Base-by-base conservation (phyloP, 2,797 vertebrate species). In the Danio aesculapii region DNA sequence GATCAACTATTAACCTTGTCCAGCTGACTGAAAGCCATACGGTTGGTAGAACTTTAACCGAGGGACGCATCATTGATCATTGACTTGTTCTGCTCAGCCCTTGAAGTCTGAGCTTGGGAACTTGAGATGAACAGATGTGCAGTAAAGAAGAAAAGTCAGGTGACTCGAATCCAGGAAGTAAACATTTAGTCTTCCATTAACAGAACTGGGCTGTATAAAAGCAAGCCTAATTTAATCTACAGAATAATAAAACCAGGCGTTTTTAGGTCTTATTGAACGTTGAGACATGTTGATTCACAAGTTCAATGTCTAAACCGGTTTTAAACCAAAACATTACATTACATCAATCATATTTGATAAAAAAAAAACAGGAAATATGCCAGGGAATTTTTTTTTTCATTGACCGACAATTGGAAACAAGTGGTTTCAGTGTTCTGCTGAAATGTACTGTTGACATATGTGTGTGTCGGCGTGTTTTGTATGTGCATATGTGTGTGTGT, bases 1-100 rank as follows among this genome's bases (percentile, higher is more conserved):
- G 67, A 52, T 80, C 58, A 63, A 46, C 59, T 81, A 68, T 83
- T 77, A 85, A 81, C 78, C 69, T 73, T 46, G 41, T 67, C 47
- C 62, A 83, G 70, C 74, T 75, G 83, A 77, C 71, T 75, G 72
- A 79, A 75, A 55, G 64, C 57, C 64, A 53, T 62, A 55, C 58
- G 57, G 64, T 79, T 81, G 67, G 66, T 84, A 50, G 39, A 61
- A 59, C 67, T 81, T 77, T 81, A 72, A 77, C 68, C 30, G 21
- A 77, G 49, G 59, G 66, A 82, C 3, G 70, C 67, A 46, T 70
- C 61, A 61, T 50, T 73, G 79, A 67, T 78, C 55, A 43, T 50
- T 77, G 74, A 66, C 69, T 71, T 63, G 73, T 67, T 81, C 57
- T 50, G 12, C 62, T 78, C 16, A 6, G 61, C 62, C 30, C 39